phyloP scores from a whole-genome alignment of 2,888 invertebrate genomes.

The Drosophila putrida region DNA sequence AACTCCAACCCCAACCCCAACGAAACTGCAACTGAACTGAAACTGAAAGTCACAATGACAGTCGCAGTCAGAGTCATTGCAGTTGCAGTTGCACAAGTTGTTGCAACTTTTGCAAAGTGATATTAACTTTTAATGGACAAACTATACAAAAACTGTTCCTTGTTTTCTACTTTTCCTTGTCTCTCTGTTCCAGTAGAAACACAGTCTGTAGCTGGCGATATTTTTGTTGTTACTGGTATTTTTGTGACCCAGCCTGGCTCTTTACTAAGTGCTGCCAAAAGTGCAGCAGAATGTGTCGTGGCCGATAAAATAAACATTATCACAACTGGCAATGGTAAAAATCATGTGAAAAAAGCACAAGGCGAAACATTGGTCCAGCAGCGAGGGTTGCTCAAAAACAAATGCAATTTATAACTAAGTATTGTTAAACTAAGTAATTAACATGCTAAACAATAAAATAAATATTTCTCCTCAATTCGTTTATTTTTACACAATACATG shows the following conservation, averaged over 20 bases:
- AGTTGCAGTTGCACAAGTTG: conserved; percentile 42
- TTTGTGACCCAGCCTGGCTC: conserved; percentile 69
- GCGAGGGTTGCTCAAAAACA: conserved; percentile 30
- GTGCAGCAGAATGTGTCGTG: conserved; percentile 82
- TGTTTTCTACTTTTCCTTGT: conserved; percentile 38
- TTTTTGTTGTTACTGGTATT: conserved; percentile 34
- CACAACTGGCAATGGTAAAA: conserved; percentile 80
- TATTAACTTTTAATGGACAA: conserved; percentile 82
- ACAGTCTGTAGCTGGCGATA: conserved; percentile 3
- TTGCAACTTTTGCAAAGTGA: conserved; percentile 76
- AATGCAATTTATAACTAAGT: no score
- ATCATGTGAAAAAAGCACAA: conserved; percentile 77
- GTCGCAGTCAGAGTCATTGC: conserved; percentile 28
- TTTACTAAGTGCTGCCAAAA: conserved; percentile 80
- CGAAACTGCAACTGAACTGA: conserved; percentile 33
- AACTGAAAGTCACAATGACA: conserved; percentile 45
- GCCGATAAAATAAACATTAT: conserved; percentile 81
- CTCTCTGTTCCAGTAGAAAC: conserved; percentile 1
- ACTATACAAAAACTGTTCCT: conserved; percentile 76
- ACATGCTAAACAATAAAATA: no score
- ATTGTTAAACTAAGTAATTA: no score
- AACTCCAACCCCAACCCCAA: conserved; percentile 9
- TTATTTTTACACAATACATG: no score
- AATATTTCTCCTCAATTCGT: no score
- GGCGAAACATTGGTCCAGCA: conserved; percentile 41